A percentile compares a stretch with the other conserved stretches of the same genome.
Conservation (phyloP, 1,140 invertebrate genomes). For the Lutraria rhynchaena region DNA sequence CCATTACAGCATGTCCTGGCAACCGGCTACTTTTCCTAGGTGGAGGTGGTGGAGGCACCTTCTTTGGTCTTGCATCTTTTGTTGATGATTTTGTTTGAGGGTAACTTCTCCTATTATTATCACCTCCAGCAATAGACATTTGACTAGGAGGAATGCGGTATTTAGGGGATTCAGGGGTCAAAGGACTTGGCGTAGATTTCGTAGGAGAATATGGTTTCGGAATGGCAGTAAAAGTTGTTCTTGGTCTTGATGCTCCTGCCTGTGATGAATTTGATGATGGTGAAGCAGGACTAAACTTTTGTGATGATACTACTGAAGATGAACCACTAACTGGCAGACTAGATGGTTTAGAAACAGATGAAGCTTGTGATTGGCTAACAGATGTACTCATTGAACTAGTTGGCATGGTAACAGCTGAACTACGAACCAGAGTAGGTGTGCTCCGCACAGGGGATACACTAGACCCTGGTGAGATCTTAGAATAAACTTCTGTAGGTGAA, state of each 20-base stretch:
- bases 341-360: slow-evolving; percentile 30
- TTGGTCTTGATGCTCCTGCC: not conserved
- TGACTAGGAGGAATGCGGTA: slow-evolving; percentile 53
- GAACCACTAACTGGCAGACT: slow-evolving; percentile 38
- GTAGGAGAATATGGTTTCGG: slow-evolving; percentile 57
- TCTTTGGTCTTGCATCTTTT: slow-evolving; percentile 60
- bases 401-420: slow-evolving; percentile 38
- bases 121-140: slow-evolving; percentile 1
- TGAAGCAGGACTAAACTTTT: slow-evolving; percentile 51
- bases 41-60: slow-evolving; percentile 68
- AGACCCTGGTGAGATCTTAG: slow-evolving; percentile 40
- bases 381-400: slow-evolving; percentile 24
- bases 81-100: not conserved
- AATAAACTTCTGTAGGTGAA: slow-evolving; percentile 54
- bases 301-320: slow-evolving; percentile 27
- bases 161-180: slow-evolving; percentile 42
- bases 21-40: slow-evolving; percentile 66
- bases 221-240: slow-evolving; percentile 55
- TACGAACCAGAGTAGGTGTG: slow-evolving; percentile 15
- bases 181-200: slow-evolving; percentile 40
- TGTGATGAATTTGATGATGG: slow-evolving; percentile 11
- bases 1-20: slow-evolving; percentile 48
- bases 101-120: not conserved
- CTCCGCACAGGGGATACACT: slow-evolving; percentile 18
- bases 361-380: not conserved